Evolutionary conservation across 2,113 vertebrate species (phyloP).

Genomic region (Oncorhynchus keta): DNA sequence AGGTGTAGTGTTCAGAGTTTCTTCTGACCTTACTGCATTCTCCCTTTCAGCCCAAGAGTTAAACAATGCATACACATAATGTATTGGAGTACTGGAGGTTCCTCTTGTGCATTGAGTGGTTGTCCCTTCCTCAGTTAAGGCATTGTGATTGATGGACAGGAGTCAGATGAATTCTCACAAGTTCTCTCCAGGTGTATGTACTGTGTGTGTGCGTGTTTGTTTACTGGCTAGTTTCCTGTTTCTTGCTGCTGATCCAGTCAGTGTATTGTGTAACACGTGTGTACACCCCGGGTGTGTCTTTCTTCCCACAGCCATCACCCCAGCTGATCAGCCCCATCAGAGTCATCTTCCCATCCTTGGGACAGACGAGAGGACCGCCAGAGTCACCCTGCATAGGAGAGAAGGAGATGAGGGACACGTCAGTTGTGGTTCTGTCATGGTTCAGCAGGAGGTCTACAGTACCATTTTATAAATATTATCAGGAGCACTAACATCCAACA

Average conservation of each 20-base stretch:
- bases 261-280: conserved; percentile 86
- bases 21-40: too few relatives aligned
- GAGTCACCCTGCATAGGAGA: conserved; percentile 85
- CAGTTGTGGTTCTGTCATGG: not conserved
- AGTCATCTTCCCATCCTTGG: conserved; percentile 75
- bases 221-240: conserved; percentile 19
- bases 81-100: too few relatives aligned
- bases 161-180: conserved; percentile 8
- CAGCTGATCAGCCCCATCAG: conserved; percentile 92
- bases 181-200: not conserved
- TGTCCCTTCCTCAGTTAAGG: not conserved
- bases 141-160: conserved; percentile 7
- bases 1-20: too few relatives aligned
- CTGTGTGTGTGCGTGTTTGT: not conserved
- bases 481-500: too few relatives aligned
- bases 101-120: too few relatives aligned
- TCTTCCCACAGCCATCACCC: conserved; percentile 91
- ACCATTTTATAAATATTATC: not conserved
- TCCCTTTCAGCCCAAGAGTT: too few relatives aligned
- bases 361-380: conserved; percentile 91
- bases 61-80: too few relatives aligned
- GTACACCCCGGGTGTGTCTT: conserved; percentile 85
- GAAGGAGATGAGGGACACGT: not conserved
- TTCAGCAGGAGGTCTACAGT: not conserved
- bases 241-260: conserved; percentile 81